Conservation (phyloP, 2,113 vertebrate species). For the Manacus vitellinus region DNA sequence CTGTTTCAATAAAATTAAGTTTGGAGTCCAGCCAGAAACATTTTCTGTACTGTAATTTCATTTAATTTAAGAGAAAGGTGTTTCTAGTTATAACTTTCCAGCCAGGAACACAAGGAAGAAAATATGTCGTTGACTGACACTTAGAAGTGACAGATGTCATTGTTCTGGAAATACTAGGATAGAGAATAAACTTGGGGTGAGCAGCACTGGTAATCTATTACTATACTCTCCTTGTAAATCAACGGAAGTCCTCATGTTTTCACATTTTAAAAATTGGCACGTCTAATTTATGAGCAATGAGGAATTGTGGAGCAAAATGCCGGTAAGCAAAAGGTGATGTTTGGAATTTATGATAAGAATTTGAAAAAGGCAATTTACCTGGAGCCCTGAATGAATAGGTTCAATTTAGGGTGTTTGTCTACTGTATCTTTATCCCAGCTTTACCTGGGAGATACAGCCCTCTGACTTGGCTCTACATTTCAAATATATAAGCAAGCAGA, state of each 20-base stretch:
- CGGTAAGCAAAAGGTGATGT: not conserved
- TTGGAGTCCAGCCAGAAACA: constrained; percentile 11
- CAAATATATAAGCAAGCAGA: not conserved
- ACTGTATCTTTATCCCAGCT: not conserved
- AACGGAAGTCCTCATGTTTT: not conserved
- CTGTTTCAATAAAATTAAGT: not conserved
- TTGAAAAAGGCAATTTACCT: not conserved
- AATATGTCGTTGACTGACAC: not conserved
- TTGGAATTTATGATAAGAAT: not conserved
- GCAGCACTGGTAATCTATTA: not conserved
- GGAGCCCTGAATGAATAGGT: not conserved
- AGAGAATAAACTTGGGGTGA: not conserved
- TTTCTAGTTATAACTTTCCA: not conserved
- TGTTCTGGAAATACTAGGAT: not conserved
- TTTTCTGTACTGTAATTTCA: not conserved
- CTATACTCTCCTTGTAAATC: not conserved
- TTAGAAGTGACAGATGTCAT: not conserved
- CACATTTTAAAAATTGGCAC: not conserved
- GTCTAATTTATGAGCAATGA: not conserved
- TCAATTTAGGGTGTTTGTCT: not conserved
- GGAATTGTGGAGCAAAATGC: not conserved
- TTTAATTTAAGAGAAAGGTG: not conserved
- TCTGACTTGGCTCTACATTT: not conserved
- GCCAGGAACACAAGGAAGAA: not conserved
- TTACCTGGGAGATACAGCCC: not conserved